A percentile compares a stretch with the other conserved stretches of the same genome.
Evolutionary conservation across 2,797 vertebrate species (phyloP).

Genomic region (Sebastes steindachneri): DNA sequence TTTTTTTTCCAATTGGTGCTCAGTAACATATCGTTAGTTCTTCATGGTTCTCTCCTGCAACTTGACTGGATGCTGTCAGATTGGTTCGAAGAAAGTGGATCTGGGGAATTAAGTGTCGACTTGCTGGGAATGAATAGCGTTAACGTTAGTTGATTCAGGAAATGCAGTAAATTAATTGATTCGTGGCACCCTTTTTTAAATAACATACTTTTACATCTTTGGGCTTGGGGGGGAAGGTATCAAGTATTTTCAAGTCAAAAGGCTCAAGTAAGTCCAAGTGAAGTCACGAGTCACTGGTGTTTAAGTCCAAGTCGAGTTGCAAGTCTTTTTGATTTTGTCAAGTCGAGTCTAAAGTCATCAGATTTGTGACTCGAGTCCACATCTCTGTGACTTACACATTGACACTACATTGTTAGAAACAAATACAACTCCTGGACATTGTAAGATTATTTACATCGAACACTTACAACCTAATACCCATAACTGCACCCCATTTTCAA

Average conservation of each 20-base stretch:
- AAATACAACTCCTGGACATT: not conserved
- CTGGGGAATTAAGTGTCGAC: no score
- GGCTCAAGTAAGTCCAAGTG: no score
- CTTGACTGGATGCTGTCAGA: not conserved
- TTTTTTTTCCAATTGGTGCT: not conserved
- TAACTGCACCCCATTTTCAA: slow-evolving; percentile 1
- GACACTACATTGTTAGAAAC: not conserved
- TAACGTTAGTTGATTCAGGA: no score
- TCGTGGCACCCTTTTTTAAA: not conserved
- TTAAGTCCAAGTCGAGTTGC: no score
- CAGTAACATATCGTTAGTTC: not conserved
- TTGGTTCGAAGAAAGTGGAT: not conserved
- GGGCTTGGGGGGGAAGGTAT: not conserved
- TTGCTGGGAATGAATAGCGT: no score
- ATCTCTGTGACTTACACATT: not conserved
- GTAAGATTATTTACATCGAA: not conserved
- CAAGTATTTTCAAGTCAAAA: not conserved
- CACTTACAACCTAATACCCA: not conserved
- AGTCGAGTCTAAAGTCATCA: not conserved
- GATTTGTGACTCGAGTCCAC: not conserved
- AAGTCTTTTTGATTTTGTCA: not conserved
- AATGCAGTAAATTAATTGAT: not conserved
- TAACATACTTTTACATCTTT: not conserved
- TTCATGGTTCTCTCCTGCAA: not conserved
- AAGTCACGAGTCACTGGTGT: no score